Evolutionary conservation across 1,140 invertebrate genomes (phyloP), one percentile per base, ranked within the genome.

Genomic region (Wiebesia pumilae): DNA sequence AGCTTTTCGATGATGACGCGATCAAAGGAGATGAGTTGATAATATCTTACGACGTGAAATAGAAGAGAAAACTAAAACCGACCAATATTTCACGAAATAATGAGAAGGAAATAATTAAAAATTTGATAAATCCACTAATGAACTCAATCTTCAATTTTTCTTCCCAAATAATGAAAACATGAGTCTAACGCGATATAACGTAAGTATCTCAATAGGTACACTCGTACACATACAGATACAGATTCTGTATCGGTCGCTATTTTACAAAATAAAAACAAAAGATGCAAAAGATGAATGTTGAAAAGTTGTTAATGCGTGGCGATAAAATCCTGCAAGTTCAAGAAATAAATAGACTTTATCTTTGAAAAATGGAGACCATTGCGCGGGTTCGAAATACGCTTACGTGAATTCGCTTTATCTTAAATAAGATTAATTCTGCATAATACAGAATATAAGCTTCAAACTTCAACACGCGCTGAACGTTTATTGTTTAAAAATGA

Each of bases 1-100:
- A 54, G n/a, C 40, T 21, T 0, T n/a, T 30, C 9, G 30, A 30
- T 33, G 24, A 47, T 77, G 78, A 65, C 54, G 51, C 14, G 58
- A 80, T n/a, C 40, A 19, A 65, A 0, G 54, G 0, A 51, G 65
- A 73, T 35, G 3, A 73, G 81, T 73, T 27, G 40, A 82, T 82
- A 82, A 73, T 67, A 47, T 81, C 30, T 58, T 33, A 62, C 30
- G 78, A 35, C 43, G 75, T 43, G 71, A 21, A 75, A 75, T 75
- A 21, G 9, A 54, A 58, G 51, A 16, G 16, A 35, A n/a, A 80
- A 65, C 3, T 38, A 65, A 54, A 38, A 7, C 30, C 0, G 21
- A 30, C 27, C 27, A 7, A 82, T 82, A 82, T 54, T 30, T n/a
- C 19, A 10, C 19, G 9, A 38, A 54, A 24, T 10, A 12, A 33